Evolutionary conservation across 2,113 vertebrate species (phyloP).

Genomic region (Lampris incognitus): DNA sequence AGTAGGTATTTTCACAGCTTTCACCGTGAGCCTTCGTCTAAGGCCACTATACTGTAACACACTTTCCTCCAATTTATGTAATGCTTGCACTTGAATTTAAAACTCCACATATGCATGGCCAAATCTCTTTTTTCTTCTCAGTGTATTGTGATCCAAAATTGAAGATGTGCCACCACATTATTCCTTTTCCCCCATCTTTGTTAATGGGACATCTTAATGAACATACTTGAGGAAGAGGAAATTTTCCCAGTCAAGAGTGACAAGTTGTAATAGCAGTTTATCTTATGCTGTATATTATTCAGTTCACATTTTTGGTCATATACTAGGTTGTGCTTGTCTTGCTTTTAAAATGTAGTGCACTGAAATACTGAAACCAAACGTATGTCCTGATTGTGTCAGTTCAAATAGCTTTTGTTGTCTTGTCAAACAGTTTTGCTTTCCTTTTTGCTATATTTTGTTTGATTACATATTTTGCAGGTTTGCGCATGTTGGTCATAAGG

Average conservation of each 20-base stretch:
- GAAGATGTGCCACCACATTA: conserved; percentile 60
- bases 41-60: conserved; percentile 23
- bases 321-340: conserved; percentile 13
- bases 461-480: conserved; percentile 46
- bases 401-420: conserved; percentile 40
- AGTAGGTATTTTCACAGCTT: conserved; percentile 52
- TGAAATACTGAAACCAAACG: conserved; percentile 63
- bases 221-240: conserved; percentile 26
- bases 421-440: conserved; percentile 28
- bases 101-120: conserved; percentile 74
- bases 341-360: conserved; percentile 33
- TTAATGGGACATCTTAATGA: conserved; percentile 45
- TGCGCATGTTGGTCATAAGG: conserved; percentile 47
- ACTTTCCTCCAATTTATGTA: conserved; percentile 53
- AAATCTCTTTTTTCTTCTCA: conserved; percentile 57
- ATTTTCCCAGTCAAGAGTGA: not conserved
- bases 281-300: conserved; percentile 42
- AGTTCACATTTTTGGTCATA: conserved; percentile 44
- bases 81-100: conserved; percentile 70
- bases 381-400: conserved; percentile 65
- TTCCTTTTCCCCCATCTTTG: conserved; percentile 20
- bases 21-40: conserved; percentile 37
- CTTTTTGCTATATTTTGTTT: conserved; percentile 52
- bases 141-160: conserved; percentile 50
- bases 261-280: conserved; percentile 36